Evolutionary conservation across 2,888 invertebrate genomes (phyloP).

Genomic region (Netelia inedita): DNA sequence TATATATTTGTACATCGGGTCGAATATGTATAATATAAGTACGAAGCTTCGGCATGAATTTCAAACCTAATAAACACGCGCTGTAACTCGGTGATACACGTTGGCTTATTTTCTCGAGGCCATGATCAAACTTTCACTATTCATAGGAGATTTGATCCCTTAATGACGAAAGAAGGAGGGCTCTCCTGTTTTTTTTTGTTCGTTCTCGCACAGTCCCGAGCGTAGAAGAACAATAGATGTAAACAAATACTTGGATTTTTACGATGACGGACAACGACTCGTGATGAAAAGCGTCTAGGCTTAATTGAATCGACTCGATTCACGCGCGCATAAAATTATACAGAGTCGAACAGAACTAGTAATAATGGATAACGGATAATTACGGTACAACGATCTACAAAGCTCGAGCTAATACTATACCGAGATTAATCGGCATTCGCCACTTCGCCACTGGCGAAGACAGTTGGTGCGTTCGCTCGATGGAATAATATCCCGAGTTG

Average conservation of each 20-base stretch:
- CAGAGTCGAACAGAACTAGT: constrained; percentile 17
- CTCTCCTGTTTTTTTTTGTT: no score
- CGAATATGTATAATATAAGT: background rate
- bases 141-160: no score
- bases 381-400: constrained; percentile 29
- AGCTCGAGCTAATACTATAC: constrained; percentile 27
- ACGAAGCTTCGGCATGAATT: no score
- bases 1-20: background rate
- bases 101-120: no score
- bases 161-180: no score
- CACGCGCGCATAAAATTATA: background rate
- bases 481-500: constrained; percentile 9
- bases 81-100: no score
- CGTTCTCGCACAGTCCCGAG: no score
- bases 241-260: background rate
- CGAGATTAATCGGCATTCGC: constrained; percentile 27
- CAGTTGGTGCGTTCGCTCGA: constrained; percentile 16
- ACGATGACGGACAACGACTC: background rate
- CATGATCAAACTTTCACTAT: no score
- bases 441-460: background rate
- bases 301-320: constrained; percentile 29
- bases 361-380: constrained; percentile 24
- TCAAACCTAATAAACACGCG: no score
- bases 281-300: background rate
- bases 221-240: background rate